A percentile compares a stretch with the other conserved stretches of the same genome.
Evolutionary conservation across 2,888 invertebrate genomes (phyloP).

Genomic region (Microctonus aethiopoides): DNA sequence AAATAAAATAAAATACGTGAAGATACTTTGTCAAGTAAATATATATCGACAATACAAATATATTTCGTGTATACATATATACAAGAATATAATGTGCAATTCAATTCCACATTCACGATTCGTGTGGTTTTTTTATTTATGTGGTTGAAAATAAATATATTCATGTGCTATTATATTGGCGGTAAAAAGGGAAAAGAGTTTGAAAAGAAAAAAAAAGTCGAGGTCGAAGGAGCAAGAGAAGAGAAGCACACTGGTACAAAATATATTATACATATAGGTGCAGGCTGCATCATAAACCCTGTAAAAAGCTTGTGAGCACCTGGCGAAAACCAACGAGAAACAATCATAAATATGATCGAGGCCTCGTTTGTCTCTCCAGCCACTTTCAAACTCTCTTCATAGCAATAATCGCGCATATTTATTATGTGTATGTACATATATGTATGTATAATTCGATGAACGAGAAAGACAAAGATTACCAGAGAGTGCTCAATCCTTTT

Average conservation of each 20-base stretch:
- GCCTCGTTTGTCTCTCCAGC: slow-evolving; percentile 33
- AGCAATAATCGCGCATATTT: too few species aligned
- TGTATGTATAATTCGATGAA: neutral
- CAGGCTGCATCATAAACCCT: neutral
- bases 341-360: slow-evolving; percentile 31
- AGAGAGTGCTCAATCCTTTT: neutral
- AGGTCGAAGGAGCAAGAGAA: neutral
- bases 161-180: neutral
- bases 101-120: slow-evolving; percentile 1
- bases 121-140: neutral
- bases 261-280: neutral
- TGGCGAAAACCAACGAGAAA: slow-evolving; percentile 15
- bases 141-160: neutral
- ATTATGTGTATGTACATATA: too few species aligned
- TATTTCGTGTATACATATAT: neutral
- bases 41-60: slow-evolving; percentile 15
- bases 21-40: slow-evolving; percentile 32
- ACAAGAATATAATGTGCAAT: neutral
- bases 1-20: neutral
- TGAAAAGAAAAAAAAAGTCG: neutral
- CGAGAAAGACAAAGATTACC: neutral
- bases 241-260: neutral
- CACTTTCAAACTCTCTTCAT: slow-evolving; percentile 31
- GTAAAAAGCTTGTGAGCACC: slow-evolving; percentile 3
- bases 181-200: neutral